Evolutionary conservation across 2,113 vertebrate genomes (phyloP), one percentile per base, ranked within the genome.

Genomic region (Forbesichthys agassizii): DNA sequence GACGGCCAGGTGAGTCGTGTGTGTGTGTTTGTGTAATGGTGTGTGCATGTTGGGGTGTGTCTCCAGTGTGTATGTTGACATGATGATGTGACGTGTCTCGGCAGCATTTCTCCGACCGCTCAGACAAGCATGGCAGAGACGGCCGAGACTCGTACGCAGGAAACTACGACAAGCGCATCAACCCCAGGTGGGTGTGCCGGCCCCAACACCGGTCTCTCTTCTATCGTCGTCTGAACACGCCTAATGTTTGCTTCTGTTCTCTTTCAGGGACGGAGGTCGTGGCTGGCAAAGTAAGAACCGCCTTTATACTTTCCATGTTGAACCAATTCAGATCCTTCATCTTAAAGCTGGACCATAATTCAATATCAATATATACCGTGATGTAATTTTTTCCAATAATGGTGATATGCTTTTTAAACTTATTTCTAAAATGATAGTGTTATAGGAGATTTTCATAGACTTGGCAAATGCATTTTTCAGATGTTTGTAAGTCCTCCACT

Each of bases 31-130:
- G 27, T 20, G 1, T 20, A 20, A 20, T 20, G 0, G 20, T 27
- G 27, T 27, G 1, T 6, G 6, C 27, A 7, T 36, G 20, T 27
- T 3, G 27, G 3, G 2, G 27, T 27, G 27, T 27, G 27, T 27
- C 27, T 27, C 27, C 27, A 27, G 27, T 27, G 27, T 13, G 36
- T 3, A 7, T 42, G 36, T 57, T 13, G 8, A 62, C 48, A 16
- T 55, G 9, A 66, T 11, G 2, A 9, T 9, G 14, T 51, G 14
- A 42, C 14, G 20, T 65, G 14, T 64, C 48, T 20, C 42, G 67
- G 3, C 82, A 99, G 96, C 94, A 97, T 78, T 98, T 97, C 66
- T 87, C 93, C 0, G 95, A 96, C n/a, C 90, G 93, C n/a, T 91
- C 91, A 0, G 96, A 98, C 2, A 92, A 94, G 42, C 95, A 96